Base-by-base conservation (phyloP, 2,888 invertebrate genomes). In the Amiota minor region DNA sequence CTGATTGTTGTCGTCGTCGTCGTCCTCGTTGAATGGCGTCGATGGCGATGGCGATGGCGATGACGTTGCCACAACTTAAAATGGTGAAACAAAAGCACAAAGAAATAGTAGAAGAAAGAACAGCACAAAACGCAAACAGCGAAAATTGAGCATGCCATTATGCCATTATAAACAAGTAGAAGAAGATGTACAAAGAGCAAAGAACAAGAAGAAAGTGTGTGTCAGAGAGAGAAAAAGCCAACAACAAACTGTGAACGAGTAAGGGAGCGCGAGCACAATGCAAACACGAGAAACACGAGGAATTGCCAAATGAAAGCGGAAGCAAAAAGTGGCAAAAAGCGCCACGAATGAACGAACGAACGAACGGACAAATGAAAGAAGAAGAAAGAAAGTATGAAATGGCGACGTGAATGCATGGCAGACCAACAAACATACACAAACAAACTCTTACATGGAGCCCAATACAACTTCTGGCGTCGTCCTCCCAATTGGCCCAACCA, bases 61-160 rank as follows among this genome's bases (percentile, higher is more conserved):
- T 10, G 64, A 59, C 55, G 56, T 55, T 61, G 49, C 16, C 20
- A 47, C 71, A 75, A 75, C 76, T 75, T 76, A 76, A 77, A 80
- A 77, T 78, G 76, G 77, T 75, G 80, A 78, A 82, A 82, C 84
- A 84, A 82, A 84, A 84, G 81, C 78, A 80, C 86, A 81, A 83
- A 59, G 56, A 16, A 18, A 18, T 9, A 20, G 10, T 16, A 79
- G 81, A 78, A 83, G 50, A 82, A 80, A 76, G 77, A 62, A 16
- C 65, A 62, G 79, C 81, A 76, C 79, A 81, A 81, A 80, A 79
- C 85, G 84, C 83, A 83, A 83, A 85, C 80, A 83, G 82, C 80
- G 77, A 83, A 84, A 84, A 86, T 82, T 83, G 79, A 85, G 82
- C 83, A 86, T 35, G 35, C 35, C 82, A 82, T 80, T n/a, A n/a